Evolutionary conservation across 2,797 vertebrate genomes (phyloP), one percentile per base, ranked within the genome.

Genomic region (Sebastes nivosus): DNA sequence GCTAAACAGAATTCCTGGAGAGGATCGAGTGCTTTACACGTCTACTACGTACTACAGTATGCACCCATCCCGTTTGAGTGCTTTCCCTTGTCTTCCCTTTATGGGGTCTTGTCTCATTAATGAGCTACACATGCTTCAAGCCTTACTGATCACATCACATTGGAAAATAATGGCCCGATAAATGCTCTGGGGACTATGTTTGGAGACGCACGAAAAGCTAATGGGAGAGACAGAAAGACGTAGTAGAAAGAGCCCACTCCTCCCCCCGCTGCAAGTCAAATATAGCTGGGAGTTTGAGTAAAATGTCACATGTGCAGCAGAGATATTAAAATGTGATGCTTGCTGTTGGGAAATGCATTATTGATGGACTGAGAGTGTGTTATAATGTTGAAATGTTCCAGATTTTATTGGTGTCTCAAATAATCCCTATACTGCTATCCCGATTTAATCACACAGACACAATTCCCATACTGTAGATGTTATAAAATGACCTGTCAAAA

Each of bases 131-230:
- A 68, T 57, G 68, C 29, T 82, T 54, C 71, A 58, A 22, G 50
- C 77, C 61, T 59, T n/a, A 12, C 34, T 72, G 78, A 75, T 88
- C 71, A 72, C 75, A 76, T 72, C 59, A 67, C 75, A 75, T 75
- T 59, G 84, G 82, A 88, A 88, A 72, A 54, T 91, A 89, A 92
- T 87, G 79, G 79, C 42, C 67, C 24, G 6, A 65, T 72, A 85
- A 79, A 80, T 75, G 77, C 77, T 64, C 36, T 10, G 50, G 54
- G 79, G 67, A 72, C 80, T 80, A 38, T 83, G 67, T 82, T 82
- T 77, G 68, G 65, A 85, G 74, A 66, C 0, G n/a, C 38, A 63
- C 13, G 9, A 18, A 32, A 60, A 77, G 73, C 76, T 90, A 88
- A 92, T 88, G 86, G 81, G 32, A 60, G 8, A 75, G 32, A 57